Base-by-base conservation (phyloP, 2,888 invertebrate species). In the Zelleria hepariella region DNA sequence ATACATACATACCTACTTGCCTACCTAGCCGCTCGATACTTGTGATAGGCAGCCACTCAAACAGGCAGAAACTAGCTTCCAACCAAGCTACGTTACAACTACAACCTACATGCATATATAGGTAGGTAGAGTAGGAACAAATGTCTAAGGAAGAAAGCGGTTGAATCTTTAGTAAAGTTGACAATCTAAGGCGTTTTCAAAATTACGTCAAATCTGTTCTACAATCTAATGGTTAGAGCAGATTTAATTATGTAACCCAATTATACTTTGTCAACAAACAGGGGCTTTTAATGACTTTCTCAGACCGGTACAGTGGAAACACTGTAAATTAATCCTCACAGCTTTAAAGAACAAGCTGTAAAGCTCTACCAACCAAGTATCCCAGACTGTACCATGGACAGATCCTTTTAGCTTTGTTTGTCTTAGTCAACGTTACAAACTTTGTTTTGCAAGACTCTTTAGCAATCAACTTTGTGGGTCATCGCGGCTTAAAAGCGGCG, bases 231-330 rank as follows among this genome's bases (percentile, higher is more conserved):
- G 62, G 62, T 62, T 61, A 63, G 60, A 63, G 6, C 57, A 48
- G n/a, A 67, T 69, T 69, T 69, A 69, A 70, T 71, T 69, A 68
- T 70, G 67, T 63, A 67, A 70, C 68, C 60, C 64, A 65, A 70
- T 48, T n/a, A 55, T 65, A 68, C 67, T 68, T 68, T 66, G 63
- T 69, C 68, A 67, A 68, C 67, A 68, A 67, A 65, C 66, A 64
- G 66, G 65, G 63, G 63, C 57, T 65, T 65, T 67, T 66, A 67
- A 68, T 68, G 64, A 67, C 66, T 66, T 62, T 24, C 23, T 42
- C 32, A 42, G 32, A 10, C 32, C 10, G 15, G 32, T 42, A 42
- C 32, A 15, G 32, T 42, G 32, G 32, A 15, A 42, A 42, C 32
- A 42, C 32, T 32, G 8, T 42, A 15, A 42, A 42, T 15, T 2